Evolutionary conservation across 2,888 invertebrate species (phyloP), one percentile per base, ranked within the genome.

Genomic region (Iselma pallidipennis): DNA sequence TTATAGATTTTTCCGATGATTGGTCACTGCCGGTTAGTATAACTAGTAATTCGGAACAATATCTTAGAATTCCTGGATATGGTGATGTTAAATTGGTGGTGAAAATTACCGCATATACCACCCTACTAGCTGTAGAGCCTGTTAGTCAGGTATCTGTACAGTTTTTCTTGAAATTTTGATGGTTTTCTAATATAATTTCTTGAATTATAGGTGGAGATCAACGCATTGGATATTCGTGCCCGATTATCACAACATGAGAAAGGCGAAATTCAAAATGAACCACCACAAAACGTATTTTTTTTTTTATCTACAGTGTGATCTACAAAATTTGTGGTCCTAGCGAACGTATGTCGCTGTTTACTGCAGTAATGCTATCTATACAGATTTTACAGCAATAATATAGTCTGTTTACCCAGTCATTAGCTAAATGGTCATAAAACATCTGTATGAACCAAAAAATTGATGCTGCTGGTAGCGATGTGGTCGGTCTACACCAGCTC

Each of bases 221-320:
- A 91, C 5, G 94, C 94, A 2, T 88, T 89, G 68, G 93, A 93
- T 72, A 91, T 95, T 23, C 84, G 94, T 67, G 87, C 87, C 48
- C 85, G 94, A 49, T 83, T 93, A 25, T 74, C 76, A 14, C 68
- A 79, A 71, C 78, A 78, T 50, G 78, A 81, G 66, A 72, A 23
- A 4, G 45, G 45, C 54, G 69, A 77, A 74, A 57, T 19, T 23
- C 14, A 29, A 19, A 12, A 23, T 4, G 45, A 23, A 23, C 19
- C 10, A 6, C 7, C 2, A 28, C 28, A 28, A 28, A 28, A 28
- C 9, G 28, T 28, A 28, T n/a, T n/a, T n/a, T n/a, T n/a, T n/a
- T n/a, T n/a, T n/a, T n/a, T n/a, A n/a, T n/a, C n/a, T n/a, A n/a
- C n/a, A n/a, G n/a, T n/a, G n/a, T n/a, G n/a, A n/a, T n/a, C n/a